A percentile compares a stretch with the other conserved stretches of the same genome.
These are phyloP conservation scores for Drosophila buzzatii DNA, from an alignment of 2,888 invertebrate species.

Conservation along the genomic window DNA sequence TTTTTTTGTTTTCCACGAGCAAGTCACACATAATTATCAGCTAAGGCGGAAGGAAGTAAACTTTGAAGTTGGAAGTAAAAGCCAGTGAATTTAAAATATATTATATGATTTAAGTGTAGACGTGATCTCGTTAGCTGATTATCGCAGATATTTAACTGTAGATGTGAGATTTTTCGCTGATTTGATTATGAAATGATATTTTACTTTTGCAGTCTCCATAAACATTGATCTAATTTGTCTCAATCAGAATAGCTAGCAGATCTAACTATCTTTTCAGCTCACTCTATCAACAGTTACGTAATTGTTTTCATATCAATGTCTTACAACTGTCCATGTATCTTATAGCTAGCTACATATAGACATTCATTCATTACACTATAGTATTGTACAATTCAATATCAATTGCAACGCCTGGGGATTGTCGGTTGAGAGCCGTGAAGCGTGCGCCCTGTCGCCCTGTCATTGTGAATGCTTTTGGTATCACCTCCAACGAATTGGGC, in stretches of 20 bases:
- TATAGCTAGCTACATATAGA: not conserved
- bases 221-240: no score
- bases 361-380: conserved; percentile 2
- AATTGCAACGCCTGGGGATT: conserved; percentile 55
- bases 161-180: not conserved
- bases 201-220: no score
- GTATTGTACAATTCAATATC: conserved; percentile 45
- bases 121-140: conserved; percentile 13
- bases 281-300: not conserved
- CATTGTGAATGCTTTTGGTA: conserved; percentile 23
- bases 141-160: conserved; percentile 3
- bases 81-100: conserved; percentile 18
- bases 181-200: not conserved
- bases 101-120: conserved; percentile 10
- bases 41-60: conserved; percentile 63
- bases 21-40: conserved; percentile 41
- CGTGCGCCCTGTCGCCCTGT: conserved; percentile 31
- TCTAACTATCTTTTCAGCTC: not conserved
- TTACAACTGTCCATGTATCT: not conserved
- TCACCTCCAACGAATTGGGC: conserved; percentile 62
- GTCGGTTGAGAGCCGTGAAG: conserved; percentile 37
- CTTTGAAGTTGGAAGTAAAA: conserved; percentile 11
- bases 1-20: conserved; percentile 20
- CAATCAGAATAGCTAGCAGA: not conserved
- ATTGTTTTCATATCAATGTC: not conserved